phyloP scores from a whole-genome alignment of 2,888 invertebrate species.

The Corbicula japonica region DNA sequence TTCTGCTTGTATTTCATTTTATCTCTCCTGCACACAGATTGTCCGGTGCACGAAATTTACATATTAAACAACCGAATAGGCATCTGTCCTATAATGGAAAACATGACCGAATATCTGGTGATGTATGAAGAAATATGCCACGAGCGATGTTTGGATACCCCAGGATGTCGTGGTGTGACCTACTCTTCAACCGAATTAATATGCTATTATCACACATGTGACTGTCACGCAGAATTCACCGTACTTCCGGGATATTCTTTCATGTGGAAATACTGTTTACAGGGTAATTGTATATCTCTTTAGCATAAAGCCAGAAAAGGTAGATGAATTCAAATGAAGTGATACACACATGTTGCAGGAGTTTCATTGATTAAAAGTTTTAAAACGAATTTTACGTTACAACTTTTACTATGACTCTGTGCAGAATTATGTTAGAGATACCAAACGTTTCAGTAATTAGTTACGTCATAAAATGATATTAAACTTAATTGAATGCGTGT shows the following conservation, averaged over 20 bases:
- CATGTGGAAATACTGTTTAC: constrained; percentile 25
- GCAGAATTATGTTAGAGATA: too few relatives aligned
- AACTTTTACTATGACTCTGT: too few relatives aligned
- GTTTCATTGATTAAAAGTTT: too few relatives aligned
- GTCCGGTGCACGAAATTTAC: constrained; percentile 28
- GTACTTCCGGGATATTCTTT: neutral
- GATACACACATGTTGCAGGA: too few relatives aligned
- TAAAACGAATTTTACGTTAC: too few relatives aligned
- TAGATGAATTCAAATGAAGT: too few relatives aligned
- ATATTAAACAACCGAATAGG: constrained; percentile 10
- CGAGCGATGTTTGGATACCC: constrained; percentile 32
- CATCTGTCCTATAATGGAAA: neutral
- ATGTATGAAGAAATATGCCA: constrained; percentile 9
- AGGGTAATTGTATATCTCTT: neutral
- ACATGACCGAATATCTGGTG: constrained; percentile 19
- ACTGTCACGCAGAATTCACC: neutral
- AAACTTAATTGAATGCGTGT: too few relatives aligned
- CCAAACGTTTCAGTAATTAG: too few relatives aligned
- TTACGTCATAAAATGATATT: too few relatives aligned
- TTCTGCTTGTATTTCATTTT: too few relatives aligned
- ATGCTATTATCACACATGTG: constrained; percentile 25
- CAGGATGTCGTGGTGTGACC: constrained; percentile 27
- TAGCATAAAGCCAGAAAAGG: too few relatives aligned
- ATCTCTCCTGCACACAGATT: constrained; percentile 3
- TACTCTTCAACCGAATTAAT: neutral